phyloP scores from a whole-genome alignment of 1,140 invertebrate species.

The Drosophila varians region DNA sequence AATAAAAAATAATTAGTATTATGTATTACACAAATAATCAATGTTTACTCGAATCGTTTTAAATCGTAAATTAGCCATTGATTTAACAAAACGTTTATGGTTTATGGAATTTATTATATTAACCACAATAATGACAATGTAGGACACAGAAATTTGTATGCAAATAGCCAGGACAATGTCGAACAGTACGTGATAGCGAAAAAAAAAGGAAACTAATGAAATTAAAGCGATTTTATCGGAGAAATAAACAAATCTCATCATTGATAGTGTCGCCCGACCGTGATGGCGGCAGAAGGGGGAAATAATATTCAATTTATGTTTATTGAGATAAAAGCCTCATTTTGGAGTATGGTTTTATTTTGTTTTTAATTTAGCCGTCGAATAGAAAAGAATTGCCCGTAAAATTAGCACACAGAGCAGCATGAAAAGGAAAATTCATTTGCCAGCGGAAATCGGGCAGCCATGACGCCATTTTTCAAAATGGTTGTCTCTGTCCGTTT shows the following conservation, averaged over 20 bases:
- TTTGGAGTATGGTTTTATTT: conserved; percentile 9
- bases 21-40: background rate
- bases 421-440: conserved; percentile 53
- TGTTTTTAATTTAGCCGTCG: conserved; percentile 38
- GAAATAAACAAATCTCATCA: conserved; percentile 21
- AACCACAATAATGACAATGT: conserved; percentile 46
- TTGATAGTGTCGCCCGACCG: conserved; percentile 25
- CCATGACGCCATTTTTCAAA: conserved; percentile 75
- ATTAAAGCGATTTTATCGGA: conserved; percentile 62
- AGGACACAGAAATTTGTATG: conserved; percentile 28
- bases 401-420: conserved; percentile 25
- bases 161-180: conserved; percentile 44
- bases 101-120: conserved; percentile 58
- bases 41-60: background rate
- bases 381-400: background rate
- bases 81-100: conserved; percentile 23
- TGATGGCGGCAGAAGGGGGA: conserved; percentile 25
- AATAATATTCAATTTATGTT: conserved; percentile 38
- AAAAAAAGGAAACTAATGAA: conserved; percentile 56
- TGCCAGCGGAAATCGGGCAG: conserved; percentile 64
- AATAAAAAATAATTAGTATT: background rate
- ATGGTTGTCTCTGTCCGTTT: conserved; percentile 32
- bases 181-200: conserved; percentile 18
- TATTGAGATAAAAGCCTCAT: conserved; percentile 8
- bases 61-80: conserved; percentile 19